These are phyloP conservation scores for Gorsachius goisagi DNA, from an alignment of 2,113 vertebrate genomes.

Conservation along the genomic window DNA sequence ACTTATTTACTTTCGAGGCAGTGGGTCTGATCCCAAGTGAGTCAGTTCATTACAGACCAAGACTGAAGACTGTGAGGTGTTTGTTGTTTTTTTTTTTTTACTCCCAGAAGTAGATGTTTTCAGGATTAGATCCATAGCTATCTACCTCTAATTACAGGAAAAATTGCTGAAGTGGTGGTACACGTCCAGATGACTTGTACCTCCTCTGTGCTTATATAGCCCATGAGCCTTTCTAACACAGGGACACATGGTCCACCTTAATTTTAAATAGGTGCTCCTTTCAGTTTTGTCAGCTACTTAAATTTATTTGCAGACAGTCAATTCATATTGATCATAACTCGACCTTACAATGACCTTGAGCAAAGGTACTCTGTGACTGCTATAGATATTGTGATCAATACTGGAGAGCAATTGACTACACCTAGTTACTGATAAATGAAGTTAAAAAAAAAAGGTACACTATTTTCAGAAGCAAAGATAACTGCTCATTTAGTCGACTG, in stretches of 20 bases:
- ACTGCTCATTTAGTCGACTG: slow-evolving; percentile 78
- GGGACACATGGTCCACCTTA: slow-evolving; percentile 78
- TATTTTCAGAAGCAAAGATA: slow-evolving; percentile 81
- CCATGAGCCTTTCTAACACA: neutral
- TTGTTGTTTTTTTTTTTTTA: neutral
- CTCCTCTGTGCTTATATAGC: neutral
- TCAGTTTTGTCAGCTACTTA: slow-evolving; percentile 81
- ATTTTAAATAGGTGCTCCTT: slow-evolving; percentile 77
- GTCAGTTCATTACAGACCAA: neutral
- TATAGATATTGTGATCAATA: slow-evolving; percentile 90
- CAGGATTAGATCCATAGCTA: neutral
- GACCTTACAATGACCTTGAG: slow-evolving; percentile 85
- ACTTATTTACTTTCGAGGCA: neutral
- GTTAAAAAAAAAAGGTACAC: slow-evolving; percentile 62
- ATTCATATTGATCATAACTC: slow-evolving; percentile 89
- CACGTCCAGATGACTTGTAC: neutral
- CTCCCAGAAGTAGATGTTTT: neutral
- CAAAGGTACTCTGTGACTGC: slow-evolving; percentile 79
- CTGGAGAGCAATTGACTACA: slow-evolving; percentile 80
- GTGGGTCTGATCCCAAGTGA: neutral
- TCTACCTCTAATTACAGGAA: neutral
- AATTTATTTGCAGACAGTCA: slow-evolving; percentile 88
- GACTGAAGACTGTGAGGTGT: neutral
- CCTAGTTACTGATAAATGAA: slow-evolving; percentile 85
- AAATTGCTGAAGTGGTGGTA: neutral